Base-by-base conservation (phyloP, 2,797 vertebrate species). In the Alectoris magna region DNA sequence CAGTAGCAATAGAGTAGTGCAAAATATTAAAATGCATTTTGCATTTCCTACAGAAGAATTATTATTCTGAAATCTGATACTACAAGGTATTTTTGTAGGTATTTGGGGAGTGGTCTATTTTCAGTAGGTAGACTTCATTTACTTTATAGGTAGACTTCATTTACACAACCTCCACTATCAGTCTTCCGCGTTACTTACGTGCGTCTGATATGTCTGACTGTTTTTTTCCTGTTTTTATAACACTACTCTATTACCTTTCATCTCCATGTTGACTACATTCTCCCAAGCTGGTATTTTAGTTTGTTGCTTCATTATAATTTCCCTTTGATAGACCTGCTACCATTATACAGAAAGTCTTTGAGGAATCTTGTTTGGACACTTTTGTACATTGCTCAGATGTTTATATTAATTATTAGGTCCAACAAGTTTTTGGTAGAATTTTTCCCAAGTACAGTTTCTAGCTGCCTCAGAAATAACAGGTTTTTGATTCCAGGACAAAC, bases 221-320 rank as follows among this genome's bases (percentile, higher is more conserved):
- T 44, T 74, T 31, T 13, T 26, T 75, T 7, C 46, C 7, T 68
- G 48, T 19, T 83, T 38, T 53, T 23, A 0, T 8, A 76, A 39
- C 3, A 2, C 5, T 8, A 4, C 12, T 39, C 9, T 6, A 5
- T 49, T 80, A 49, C 27, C 21, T 53, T 76, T 21, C 13, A 9
- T 16, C 27, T 36, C 14, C 21, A 58, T 2, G 3, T 11, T 0
- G 0, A 11, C 19, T 4, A 0, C 1, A 4, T 24, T 76, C 23
- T 71, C 44, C 17, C 34, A 68, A 10, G 38, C 4, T 55, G 26
- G 4, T 41, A 7, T 18, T 44, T 15, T 49, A 24, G 6, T 23
- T 60, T 76, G 11, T 24, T 60, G n/a, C 41, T 36, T 27, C 18
- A 11, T 44, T 56, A 19, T 10, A 44, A 63, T n/a, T 24, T 4